These are phyloP conservation scores for Neolamprologus ventralis DNA, from an alignment of 2,113 vertebrate genomes.

Conservation along the genomic window DNA sequence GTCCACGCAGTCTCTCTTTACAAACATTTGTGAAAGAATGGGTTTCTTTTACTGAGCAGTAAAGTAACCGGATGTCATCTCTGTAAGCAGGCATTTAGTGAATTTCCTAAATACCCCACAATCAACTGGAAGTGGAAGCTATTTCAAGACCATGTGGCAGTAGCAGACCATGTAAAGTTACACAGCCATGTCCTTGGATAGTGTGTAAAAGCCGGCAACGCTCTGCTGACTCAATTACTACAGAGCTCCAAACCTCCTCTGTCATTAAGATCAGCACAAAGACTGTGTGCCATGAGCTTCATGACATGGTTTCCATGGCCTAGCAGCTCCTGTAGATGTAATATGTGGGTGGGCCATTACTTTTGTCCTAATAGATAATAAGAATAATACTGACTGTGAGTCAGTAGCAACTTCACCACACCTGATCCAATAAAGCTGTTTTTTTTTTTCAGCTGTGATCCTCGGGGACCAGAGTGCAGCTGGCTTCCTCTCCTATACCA, in stretches of 20 bases:
- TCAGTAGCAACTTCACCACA: not conserved
- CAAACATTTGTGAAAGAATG: not conserved
- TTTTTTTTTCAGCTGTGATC: not conserved
- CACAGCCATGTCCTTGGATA: not conserved
- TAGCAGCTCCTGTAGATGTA: not conserved
- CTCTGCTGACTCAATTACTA: not conserved
- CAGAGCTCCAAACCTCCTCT: not conserved
- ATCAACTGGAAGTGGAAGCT: not conserved
- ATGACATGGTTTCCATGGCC: not conserved
- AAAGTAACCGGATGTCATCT: not conserved
- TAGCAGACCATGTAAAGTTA: not conserved
- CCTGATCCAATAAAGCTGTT: rapidly evolving
- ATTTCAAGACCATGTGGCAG: not conserved
- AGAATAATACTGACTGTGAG: not conserved
- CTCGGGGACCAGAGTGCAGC: not conserved
- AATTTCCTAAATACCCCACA: not conserved
- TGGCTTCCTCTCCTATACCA: not conserved
- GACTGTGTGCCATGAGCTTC: not conserved
- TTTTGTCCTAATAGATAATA: not conserved
- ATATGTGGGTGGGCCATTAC: not conserved
- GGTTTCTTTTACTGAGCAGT: not conserved
- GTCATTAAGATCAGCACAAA: not conserved
- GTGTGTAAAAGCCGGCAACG: not conserved
- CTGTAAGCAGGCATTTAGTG: not conserved
- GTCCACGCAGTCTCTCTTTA: not conserved